A percentile compares a stretch with the other conserved stretches of the same genome.
Evolutionary conservation across 2,113 vertebrate genomes (phyloP).

Genomic region (Columbina picui): DNA sequence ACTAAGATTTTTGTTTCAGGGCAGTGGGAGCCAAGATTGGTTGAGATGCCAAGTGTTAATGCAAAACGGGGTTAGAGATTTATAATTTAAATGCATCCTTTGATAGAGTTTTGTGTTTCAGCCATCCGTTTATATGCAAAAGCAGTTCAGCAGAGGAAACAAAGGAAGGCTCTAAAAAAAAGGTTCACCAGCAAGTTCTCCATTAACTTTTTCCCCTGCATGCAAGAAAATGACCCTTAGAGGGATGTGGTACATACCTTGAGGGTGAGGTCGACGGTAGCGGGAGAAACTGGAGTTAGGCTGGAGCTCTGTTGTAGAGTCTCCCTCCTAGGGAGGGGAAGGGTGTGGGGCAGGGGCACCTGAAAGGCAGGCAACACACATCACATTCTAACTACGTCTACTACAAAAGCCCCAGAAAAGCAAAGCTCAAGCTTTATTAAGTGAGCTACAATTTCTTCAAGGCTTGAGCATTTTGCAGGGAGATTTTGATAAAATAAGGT

Average conservation of each 20-base stretch:
- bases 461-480: slow-evolving; percentile 64
- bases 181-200: slow-evolving; percentile 62
- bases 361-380: slow-evolving; percentile 82
- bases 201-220: slow-evolving; percentile 64
- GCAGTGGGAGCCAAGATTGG: slow-evolving; percentile 46
- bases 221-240: slow-evolving; percentile 74
- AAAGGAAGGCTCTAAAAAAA: slow-evolving; percentile 71
- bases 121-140: slow-evolving; percentile 69
- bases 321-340: slow-evolving; percentile 91
- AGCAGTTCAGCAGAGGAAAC: slow-evolving; percentile 72
- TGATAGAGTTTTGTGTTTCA: slow-evolving; percentile 43
- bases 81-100: slow-evolving; percentile 57
- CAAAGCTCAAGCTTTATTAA: slow-evolving; percentile 57
- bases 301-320: slow-evolving; percentile 93
- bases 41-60: slow-evolving; percentile 69
- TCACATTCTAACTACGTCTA: slow-evolving; percentile 77
- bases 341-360: slow-evolving; percentile 94
- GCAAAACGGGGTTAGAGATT: slow-evolving; percentile 64
- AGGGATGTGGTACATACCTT: slow-evolving; percentile 85
- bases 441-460: slow-evolving; percentile 48
- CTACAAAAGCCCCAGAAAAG: slow-evolving; percentile 65
- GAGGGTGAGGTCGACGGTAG: slow-evolving; percentile 96
- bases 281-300: slow-evolving; percentile 94
- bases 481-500: slow-evolving; percentile 29
- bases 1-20: background rate